Base-by-base conservation (phyloP, 2,888 invertebrate genomes). In the Phyto melanocephala region DNA sequence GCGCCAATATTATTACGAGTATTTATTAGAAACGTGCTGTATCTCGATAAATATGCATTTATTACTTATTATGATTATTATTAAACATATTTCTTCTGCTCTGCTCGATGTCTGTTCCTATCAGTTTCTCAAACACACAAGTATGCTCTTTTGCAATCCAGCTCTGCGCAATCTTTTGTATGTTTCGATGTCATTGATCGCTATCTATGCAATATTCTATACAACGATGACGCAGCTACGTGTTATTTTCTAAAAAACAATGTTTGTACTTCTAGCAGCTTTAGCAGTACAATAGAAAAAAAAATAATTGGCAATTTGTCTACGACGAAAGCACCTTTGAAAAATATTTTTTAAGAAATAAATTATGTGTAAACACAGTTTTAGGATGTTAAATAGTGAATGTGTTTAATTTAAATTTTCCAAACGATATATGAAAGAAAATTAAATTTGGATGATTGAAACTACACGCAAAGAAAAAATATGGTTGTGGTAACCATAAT, bases 21-120 rank as follows among this genome's bases (percentile, higher is more conserved):
- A 76, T 88, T 89, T 90, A 89, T 90, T 89, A 89, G 89, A 88
- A 88, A 90, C 89, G 90, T 89, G 90, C 89, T 89, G 89, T 90
- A 89, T 89, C 90, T 89, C 87, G 89, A 89, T 89, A 88, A 82
- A 82, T 71, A 76, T 82, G 82, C 82, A 82, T 82, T 82, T 82
- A 52, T 67, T 28, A 28, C 6, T 28, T 82, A 79, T 79, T 67
- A 71, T 71, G 71, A 75, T 71, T 70, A 65, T 77, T 77, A 62
- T 62, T 77, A 62, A 70, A 62, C 62, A 70, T 79, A 79, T 71
- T 65, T 75, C 63, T 54, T 67, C 22, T 40, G 42, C 22, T 50
- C 70, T 1, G 17, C 65, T 65, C 75, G n/a, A 13, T 60, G 15
- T 80, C 45, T 58, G 35, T 47, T 22, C 8, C 17, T 47, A 15